Base-by-base conservation (phyloP, 2,797 vertebrate species). In the Eremophila alpestris region DNA sequence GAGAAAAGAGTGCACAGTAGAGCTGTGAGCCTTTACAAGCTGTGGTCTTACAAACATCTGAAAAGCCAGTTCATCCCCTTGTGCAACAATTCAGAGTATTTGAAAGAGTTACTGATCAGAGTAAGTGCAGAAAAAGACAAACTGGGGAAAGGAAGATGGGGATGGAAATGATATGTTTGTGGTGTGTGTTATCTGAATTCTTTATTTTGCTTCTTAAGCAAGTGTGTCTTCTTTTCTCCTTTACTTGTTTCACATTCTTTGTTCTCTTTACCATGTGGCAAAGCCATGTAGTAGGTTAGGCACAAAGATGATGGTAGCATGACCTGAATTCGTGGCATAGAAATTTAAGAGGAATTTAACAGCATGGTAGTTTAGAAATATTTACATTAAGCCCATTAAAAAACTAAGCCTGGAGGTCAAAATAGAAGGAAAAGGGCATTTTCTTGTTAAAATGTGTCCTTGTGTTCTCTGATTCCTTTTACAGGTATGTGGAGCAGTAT, bases 401-500 rank as follows among this genome's bases (percentile, higher is more conserved):
- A 80, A 87, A 52, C 34, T 36, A 45, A 73, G 29, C 43, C 43
- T 77, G 34, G 20, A 62, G 13, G 24, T 71, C 17, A 71, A 82
- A 89, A 84, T 13, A 52, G 34, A 90, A 87, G 32, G 14, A 20
- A 85, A 80, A 49, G 5, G 7, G 5, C 10, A 30, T 32, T 82
- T 93, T 52, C 18, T 41, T 89, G 17, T 78, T 65, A 52, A 45
- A 83, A 60, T 11, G 3, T 59, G 16, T 86, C 48, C n/a, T 70
- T 65, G 22, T 77, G 36, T 64, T 96, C 32, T 26, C 43, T 69
- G 67, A 87, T 48, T 77, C 13, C 30, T 29, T 84, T 73, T 68
- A 45, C 75, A 98, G 98, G 98, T 55, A 92, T 98, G 91, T 98
- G 98, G 98, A 98, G 98, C 84, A 98, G 98, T 64, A 97, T 98